These are phyloP conservation scores for Sicus ferrugineus DNA, from an alignment of 2,888 invertebrate genomes.

Conservation along the genomic window DNA sequence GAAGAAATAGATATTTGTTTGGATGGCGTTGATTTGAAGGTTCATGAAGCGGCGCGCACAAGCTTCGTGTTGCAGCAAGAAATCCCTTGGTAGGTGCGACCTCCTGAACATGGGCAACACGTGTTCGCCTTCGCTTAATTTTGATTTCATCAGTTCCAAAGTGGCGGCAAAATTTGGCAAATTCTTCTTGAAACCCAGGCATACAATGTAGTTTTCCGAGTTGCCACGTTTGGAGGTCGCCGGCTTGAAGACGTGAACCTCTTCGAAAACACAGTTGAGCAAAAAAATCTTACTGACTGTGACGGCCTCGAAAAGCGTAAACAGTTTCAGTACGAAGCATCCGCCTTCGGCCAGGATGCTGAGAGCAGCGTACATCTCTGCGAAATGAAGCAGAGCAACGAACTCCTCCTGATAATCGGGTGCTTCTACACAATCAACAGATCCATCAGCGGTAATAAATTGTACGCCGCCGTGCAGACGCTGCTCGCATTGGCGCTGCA, in stretches of 20 bases:
- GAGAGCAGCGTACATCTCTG: constrained; percentile 83
- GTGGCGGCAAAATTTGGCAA: constrained; percentile 45
- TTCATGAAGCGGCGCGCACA: constrained; percentile 74
- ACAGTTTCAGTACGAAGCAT: constrained; percentile 84
- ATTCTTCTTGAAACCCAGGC: constrained; percentile 64
- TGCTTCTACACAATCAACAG: constrained; percentile 83
- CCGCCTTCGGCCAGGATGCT: constrained; percentile 76
- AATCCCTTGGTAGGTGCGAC: constrained; percentile 69
- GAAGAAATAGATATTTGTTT: constrained; percentile 73
- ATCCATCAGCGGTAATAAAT: constrained; percentile 92
- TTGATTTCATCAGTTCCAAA: constrained; percentile 45
- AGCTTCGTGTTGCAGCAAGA: constrained; percentile 72
- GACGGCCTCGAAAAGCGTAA: constrained; percentile 87
- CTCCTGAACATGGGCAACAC: constrained; percentile 69
- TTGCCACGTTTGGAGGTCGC: constrained; percentile 94
- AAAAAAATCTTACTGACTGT: constrained; percentile 82
- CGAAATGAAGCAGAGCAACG: constrained; percentile 81
- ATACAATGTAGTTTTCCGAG: constrained; percentile 90
- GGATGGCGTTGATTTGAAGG: constrained; percentile 74
- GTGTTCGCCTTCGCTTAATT: constrained; percentile 37
- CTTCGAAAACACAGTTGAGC: constrained; percentile 76
- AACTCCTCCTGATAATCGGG: constrained; percentile 87
- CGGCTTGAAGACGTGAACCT: constrained; percentile 84
- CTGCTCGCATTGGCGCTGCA: constrained; percentile 67
- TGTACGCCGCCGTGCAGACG: constrained; percentile 67